phyloP scores from a whole-genome alignment of 2,888 invertebrate species.

The Schizaphis graminum region DNA sequence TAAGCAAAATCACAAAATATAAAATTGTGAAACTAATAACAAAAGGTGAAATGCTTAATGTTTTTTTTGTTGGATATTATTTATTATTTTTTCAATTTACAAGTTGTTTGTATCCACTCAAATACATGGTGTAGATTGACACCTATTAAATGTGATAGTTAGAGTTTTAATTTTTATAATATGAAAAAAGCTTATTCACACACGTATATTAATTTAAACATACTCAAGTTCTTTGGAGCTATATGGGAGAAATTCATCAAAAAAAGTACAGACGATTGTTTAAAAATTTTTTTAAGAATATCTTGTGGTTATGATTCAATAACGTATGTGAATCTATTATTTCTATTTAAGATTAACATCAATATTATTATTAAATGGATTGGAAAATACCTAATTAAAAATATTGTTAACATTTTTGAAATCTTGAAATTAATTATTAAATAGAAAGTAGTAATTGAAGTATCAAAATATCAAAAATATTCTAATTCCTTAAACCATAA shows the following conservation, averaged over 20 bases:
- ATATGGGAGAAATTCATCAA: neutral
- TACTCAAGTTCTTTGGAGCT: neutral
- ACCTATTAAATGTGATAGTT: neutral
- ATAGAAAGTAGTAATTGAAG: neutral
- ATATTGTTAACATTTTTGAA: neutral
- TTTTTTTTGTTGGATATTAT: constrained; percentile 13
- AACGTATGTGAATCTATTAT: neutral
- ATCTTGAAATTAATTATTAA: constrained; percentile 11
- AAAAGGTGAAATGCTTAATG: neutral
- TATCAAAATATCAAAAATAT: neutral
- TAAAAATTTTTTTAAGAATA: neutral
- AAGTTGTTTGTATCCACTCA: neutral
- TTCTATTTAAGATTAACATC: neutral
- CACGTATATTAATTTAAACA: neutral
- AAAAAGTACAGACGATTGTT: constrained; percentile 4
- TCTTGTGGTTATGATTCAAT: neutral
- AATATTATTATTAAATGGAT: neutral
- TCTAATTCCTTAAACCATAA: neutral
- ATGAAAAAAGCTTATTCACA: neutral
- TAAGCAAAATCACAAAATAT: neutral
- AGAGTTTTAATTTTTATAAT: neutral
- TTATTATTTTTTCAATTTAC: constrained; percentile 18
- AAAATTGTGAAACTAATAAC: neutral
- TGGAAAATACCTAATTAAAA: neutral
- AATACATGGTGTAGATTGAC: neutral